Evolutionary conservation across 2,888 invertebrate species (phyloP).

Genomic region (Noctua janthina): DNA sequence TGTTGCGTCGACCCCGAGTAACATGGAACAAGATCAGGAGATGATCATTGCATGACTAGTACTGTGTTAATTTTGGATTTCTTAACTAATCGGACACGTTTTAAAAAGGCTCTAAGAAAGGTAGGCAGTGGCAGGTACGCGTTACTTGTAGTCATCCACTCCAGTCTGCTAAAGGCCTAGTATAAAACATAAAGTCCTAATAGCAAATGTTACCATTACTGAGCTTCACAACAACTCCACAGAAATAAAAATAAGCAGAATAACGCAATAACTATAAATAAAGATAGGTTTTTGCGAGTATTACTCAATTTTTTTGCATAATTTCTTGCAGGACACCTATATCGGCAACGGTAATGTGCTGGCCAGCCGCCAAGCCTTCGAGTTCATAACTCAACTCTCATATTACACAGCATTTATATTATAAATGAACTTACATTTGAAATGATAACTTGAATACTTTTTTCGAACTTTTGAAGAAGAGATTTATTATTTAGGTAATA

Average conservation of each 20-base stretch:
- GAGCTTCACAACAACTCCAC: neutral
- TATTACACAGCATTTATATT: slow-evolving; percentile 50
- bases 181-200: neutral
- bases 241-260: slow-evolving; percentile 18
- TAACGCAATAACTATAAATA: slow-evolving; percentile 33
- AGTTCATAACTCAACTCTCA: slow-evolving; percentile 43
- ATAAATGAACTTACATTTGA: slow-evolving; percentile 51
- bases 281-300: slow-evolving; percentile 43
- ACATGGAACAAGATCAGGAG: too few relatives aligned
- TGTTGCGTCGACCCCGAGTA: too few relatives aligned
- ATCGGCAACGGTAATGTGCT: slow-evolving; percentile 38
- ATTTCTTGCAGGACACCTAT: slow-evolving; percentile 56
- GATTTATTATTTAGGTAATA: neutral
- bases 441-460: slow-evolving; percentile 49
- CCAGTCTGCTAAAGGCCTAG: neutral
- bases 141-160: neutral
- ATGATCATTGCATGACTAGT: too few relatives aligned
- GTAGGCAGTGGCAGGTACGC: neutral
- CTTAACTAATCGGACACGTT: too few relatives aligned
- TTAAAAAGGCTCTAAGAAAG: too few relatives aligned
- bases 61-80: too few relatives aligned
- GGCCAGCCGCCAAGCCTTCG: slow-evolving; percentile 53
- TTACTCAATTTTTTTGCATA: slow-evolving; percentile 55
- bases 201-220: neutral
- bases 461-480: slow-evolving; percentile 5